Percentiles rank a stretch among this genome's conserved stretches.
These are phyloP conservation scores for Chloebia gouldiae DNA, from an alignment of 2,113 vertebrate genomes.

Conservation along the genomic window DNA sequence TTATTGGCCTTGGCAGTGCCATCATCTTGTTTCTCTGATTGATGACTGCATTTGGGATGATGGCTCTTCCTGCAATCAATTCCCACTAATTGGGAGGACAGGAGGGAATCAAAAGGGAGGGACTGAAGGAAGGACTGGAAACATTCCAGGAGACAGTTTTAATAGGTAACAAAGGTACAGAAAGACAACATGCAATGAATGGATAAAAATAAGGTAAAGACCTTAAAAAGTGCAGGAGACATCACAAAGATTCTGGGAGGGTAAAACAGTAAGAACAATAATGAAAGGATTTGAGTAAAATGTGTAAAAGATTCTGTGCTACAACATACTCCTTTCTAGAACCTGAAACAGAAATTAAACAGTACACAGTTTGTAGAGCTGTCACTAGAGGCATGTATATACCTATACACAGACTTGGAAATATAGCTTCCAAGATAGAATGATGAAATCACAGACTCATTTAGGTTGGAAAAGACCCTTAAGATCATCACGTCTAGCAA, in stretches of 20 bases:
- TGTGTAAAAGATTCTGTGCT: neutral
- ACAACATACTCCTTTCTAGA: neutral
- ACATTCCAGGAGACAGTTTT: neutral
- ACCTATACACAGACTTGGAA: neutral
- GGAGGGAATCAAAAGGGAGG: neutral
- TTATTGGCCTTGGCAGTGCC: neutral
- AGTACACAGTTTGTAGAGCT: neutral
- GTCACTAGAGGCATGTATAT: neutral
- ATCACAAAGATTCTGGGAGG: neutral
- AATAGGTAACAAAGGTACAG: neutral
- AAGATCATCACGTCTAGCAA: neutral
- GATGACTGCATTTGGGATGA: neutral
- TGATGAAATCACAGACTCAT: neutral
- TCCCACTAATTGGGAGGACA: neutral
- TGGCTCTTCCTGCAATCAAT: neutral
- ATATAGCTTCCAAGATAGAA: neutral
- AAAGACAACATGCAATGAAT: neutral
- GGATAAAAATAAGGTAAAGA: neutral
- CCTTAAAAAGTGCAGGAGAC: neutral
- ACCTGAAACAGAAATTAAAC: neutral
- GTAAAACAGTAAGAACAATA: neutral
- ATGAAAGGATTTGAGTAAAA: neutral
- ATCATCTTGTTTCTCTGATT: neutral
- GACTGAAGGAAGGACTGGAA: neutral
- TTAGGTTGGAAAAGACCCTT: neutral